A percentile compares a stretch with the other conserved stretches of the same genome.
phyloP scores from a whole-genome alignment of 2,888 invertebrate genomes.

The Nipponacmea schrenckii region DNA sequence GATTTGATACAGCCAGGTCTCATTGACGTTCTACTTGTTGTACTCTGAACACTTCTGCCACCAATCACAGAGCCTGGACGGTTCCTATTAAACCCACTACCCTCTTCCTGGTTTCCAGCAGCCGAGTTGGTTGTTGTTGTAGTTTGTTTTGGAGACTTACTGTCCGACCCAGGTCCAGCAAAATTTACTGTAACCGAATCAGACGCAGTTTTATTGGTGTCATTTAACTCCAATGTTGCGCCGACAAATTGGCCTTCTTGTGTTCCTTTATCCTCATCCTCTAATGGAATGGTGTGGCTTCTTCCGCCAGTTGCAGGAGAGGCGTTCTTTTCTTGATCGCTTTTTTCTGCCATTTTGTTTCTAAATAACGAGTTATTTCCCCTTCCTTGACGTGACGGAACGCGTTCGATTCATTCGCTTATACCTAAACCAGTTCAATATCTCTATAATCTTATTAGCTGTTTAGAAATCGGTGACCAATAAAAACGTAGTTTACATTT shows the following conservation, averaged over 20 bases:
- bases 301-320: not conserved
- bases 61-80: conserved; percentile 54
- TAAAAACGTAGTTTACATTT: no score
- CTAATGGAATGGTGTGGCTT: conserved; percentile 19
- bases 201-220: conserved; percentile 27
- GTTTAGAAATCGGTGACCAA: no score
- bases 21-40: conserved; percentile 49
- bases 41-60: conserved; percentile 48
- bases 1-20: conserved; percentile 42
- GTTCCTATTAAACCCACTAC: conserved; percentile 24
- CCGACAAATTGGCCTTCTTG: conserved; percentile 49
- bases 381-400: not conserved
- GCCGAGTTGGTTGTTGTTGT: not conserved
- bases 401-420: not conserved
- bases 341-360: conserved; percentile 28
- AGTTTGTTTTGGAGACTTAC: conserved; percentile 25
- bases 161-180: conserved; percentile 31
- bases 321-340: not conserved
- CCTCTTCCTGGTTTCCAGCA: not conserved
- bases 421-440: no score
- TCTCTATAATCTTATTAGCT: no score
- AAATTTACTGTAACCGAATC: conserved; percentile 36
- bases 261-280: conserved; percentile 49
- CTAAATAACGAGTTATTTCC: not conserved
- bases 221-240: conserved; percentile 50